These are phyloP conservation scores for Drosophila tsacasi DNA, from an alignment of 1,140 invertebrate genomes.

Conservation along the genomic window DNA sequence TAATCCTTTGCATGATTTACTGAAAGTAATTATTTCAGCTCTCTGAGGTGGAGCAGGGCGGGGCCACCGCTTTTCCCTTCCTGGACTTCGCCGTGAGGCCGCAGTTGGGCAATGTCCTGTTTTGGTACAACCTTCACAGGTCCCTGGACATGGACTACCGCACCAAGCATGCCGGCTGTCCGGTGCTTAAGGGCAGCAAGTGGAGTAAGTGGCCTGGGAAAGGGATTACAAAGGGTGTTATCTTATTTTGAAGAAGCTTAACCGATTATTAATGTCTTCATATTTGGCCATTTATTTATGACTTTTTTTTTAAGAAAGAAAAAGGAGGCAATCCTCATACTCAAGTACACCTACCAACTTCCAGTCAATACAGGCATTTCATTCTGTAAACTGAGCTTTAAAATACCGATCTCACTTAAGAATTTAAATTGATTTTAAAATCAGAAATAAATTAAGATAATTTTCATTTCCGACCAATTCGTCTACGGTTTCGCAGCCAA, in stretches of 20 bases:
- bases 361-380: not conserved
- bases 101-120: slow-evolving; percentile 94
- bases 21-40: slow-evolving; percentile 88
- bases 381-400: not conserved
- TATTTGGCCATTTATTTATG: not conserved
- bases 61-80: slow-evolving; percentile 97
- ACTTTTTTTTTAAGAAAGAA: not conserved
- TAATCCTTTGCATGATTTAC: slow-evolving; percentile 13
- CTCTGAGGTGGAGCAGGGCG: slow-evolving; percentile 97
- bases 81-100: slow-evolving; percentile 94
- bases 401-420: not conserved
- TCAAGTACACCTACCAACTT: too few species aligned
- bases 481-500: not conserved
- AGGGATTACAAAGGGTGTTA: not conserved
- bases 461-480: not conserved
- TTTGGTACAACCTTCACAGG: slow-evolving; percentile 97
- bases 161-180: slow-evolving; percentile 98
- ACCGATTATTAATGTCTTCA: slow-evolving; percentile 89
- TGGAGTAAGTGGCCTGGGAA: slow-evolving; percentile 89
- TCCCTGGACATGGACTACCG: slow-evolving; percentile 96
- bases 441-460: not conserved
- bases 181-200: slow-evolving; percentile 98
- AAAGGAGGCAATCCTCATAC: not conserved
- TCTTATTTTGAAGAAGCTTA: slow-evolving; percentile 88
- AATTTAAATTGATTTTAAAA: not conserved